These are phyloP conservation scores for Pseudorhombus dupliciocellatus DNA, from an alignment of 2,113 vertebrate species.

Conservation along the genomic window DNA sequence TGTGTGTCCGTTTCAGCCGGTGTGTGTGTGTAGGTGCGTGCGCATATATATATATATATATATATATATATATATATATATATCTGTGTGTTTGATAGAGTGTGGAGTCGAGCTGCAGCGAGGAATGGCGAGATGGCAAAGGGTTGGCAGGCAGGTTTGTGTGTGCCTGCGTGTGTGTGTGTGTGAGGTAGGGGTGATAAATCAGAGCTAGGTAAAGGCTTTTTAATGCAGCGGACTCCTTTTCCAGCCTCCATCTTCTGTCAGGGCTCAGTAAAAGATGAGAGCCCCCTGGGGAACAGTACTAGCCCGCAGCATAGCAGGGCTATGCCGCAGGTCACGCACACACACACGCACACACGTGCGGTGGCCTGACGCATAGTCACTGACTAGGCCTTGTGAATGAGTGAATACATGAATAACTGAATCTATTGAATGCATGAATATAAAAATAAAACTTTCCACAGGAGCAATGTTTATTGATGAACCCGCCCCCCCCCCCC, in stretches of 20 bases:
- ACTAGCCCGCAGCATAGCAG: slow-evolving; percentile 76
- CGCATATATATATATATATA: slow-evolving; percentile 45
- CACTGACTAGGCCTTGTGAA: slow-evolving; percentile 77
- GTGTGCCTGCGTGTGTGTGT: slow-evolving; percentile 40
- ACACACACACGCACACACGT: slow-evolving; percentile 36
- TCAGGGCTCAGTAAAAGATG: slow-evolving; percentile 86
- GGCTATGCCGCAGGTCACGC: slow-evolving; percentile 72
- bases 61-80: slow-evolving; percentile 62
- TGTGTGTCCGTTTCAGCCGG: slow-evolving; percentile 54
- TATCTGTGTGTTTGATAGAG: slow-evolving; percentile 75
- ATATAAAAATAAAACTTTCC: slow-evolving; percentile 78
- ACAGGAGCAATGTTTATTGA: slow-evolving; percentile 73
- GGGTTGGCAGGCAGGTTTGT: slow-evolving; percentile 60
- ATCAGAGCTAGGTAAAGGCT: slow-evolving; percentile 86
- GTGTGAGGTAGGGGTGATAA: slow-evolving; percentile 79
- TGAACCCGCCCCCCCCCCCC: slow-evolving; percentile 53
- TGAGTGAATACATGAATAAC: slow-evolving; percentile 85
- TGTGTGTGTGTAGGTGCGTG: slow-evolving; percentile 12
- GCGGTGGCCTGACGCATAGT: slow-evolving; percentile 52
- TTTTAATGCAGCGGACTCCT: slow-evolving; percentile 85
- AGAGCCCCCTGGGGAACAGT: slow-evolving; percentile 82
- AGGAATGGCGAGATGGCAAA: slow-evolving; percentile 66
- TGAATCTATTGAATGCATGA: slow-evolving; percentile 80
- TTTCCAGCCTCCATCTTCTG: slow-evolving; percentile 85
- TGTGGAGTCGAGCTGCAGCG: slow-evolving; percentile 64